phyloP scores from a whole-genome alignment of 53 echinoderm and acorn worm species.

The Patiria pectinifera region DNA sequence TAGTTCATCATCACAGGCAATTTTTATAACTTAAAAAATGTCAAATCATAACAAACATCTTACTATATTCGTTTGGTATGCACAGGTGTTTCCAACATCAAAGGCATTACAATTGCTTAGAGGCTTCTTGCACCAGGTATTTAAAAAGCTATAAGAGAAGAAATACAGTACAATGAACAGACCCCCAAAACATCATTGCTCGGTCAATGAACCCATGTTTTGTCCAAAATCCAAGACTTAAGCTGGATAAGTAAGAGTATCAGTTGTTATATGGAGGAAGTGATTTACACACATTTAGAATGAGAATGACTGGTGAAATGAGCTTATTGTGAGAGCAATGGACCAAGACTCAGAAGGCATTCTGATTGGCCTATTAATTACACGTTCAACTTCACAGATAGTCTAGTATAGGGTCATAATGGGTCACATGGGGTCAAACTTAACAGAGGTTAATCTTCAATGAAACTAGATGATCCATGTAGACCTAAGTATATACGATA shows the following conservation, averaged over 20 bases:
- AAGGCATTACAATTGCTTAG: not conserved
- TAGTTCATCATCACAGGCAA: not conserved
- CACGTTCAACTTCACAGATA: not conserved
- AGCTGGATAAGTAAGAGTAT: not conserved
- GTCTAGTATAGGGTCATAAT: constrained; percentile 22
- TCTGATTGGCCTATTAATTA: not conserved
- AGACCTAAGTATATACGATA: too few species aligned
- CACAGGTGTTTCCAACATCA: not conserved
- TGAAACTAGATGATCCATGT: not conserved
- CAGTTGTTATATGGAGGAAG: not conserved
- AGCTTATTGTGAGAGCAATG: not conserved
- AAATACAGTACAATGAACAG: not conserved
- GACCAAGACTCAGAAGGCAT: not conserved
- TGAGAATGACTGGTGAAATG: not conserved
- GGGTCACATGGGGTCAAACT: constrained; percentile 40
- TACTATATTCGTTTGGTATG: not conserved
- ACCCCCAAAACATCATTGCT: not conserved
- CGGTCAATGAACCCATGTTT: constrained; percentile 8
- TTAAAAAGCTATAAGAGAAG: not conserved
- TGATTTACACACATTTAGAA: not conserved
- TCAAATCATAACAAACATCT: not conserved
- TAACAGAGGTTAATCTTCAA: constrained; percentile 19
- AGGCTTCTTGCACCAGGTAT: not conserved
- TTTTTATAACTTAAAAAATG: not conserved
- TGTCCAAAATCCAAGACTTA: not conserved